These are phyloP conservation scores for Panopea generosa DNA, from an alignment of 2,888 invertebrate species.

Conservation along the genomic window DNA sequence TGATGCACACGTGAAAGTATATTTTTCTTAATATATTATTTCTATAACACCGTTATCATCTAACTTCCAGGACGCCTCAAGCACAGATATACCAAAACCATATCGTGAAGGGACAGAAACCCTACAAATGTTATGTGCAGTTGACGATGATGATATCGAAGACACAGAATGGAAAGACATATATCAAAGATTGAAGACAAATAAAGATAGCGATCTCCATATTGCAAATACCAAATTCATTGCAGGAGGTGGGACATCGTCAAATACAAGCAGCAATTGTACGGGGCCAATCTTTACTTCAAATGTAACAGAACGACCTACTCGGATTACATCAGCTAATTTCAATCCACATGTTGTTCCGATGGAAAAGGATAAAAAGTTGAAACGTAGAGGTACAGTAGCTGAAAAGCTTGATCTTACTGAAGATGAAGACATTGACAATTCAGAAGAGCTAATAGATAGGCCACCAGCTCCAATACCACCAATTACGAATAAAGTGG, in stretches of 20 bases:
- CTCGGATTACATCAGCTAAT: constrained; percentile 36
- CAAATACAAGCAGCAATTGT: neutral
- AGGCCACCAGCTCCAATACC: too few species aligned
- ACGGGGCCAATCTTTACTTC: constrained; percentile 36
- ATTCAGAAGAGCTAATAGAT: neutral
- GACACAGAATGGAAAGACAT: constrained; percentile 37
- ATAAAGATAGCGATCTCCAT: constrained; percentile 30
- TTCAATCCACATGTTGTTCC: constrained; percentile 31
- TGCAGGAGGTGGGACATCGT: neutral
- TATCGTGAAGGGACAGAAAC: constrained; percentile 9
- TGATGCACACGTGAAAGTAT: too few species aligned
- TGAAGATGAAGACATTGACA: neutral
- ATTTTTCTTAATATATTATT: too few species aligned
- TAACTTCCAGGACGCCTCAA: too few species aligned
- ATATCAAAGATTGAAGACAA: constrained; percentile 33
- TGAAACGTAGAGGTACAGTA: neutral
- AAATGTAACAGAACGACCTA: constrained; percentile 25
- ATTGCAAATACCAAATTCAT: constrained; percentile 32
- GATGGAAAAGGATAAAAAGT: neutral
- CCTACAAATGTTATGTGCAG: constrained; percentile 18
- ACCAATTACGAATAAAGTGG: too few species aligned
- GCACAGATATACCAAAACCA: neutral
- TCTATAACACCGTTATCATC: too few species aligned
- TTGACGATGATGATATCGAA: constrained; percentile 34
- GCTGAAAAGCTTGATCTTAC: neutral